These are phyloP conservation scores for Seira ritae DNA, from an alignment of 2,888 invertebrate species.

Conservation along the genomic window DNA sequence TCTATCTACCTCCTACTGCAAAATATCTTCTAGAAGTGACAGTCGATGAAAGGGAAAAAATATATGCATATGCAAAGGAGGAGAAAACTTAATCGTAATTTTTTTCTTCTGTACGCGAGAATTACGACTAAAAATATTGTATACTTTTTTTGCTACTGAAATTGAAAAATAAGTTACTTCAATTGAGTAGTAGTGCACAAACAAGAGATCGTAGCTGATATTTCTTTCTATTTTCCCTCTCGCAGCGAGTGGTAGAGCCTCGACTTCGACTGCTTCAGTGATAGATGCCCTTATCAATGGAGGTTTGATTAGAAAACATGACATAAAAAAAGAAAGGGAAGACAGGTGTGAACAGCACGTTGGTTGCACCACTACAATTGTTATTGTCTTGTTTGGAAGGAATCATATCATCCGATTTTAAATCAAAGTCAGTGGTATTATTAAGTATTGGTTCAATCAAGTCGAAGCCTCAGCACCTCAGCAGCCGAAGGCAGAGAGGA, in stretches of 20 bases:
- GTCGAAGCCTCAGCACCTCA: conserved; percentile 42
- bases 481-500: conserved; percentile 18
- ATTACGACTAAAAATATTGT: no score
- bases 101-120: no score
- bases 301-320: conserved; percentile 65
- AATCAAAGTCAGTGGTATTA: conserved; percentile 59
- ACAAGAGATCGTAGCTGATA: conserved; percentile 23
- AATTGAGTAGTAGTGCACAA: conserved; percentile 14
- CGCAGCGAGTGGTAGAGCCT: conserved; percentile 34
- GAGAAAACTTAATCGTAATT: no score
- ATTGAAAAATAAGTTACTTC: no score
- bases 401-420: conserved; percentile 51
- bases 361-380: conserved; percentile 43
- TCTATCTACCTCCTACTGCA: background rate
- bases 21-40: no score
- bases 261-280: conserved; percentile 36
- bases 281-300: conserved; percentile 62
- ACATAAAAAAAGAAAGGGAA: conserved; percentile 41
- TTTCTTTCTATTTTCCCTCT: conserved; percentile 45
- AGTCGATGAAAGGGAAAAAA: no score
- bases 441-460: conserved; percentile 56
- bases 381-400: conserved; percentile 62
- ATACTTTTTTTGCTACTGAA: conserved; percentile 3
- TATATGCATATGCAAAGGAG: no score
- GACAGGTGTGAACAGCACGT: conserved; percentile 66